phyloP scores from a whole-genome alignment of 2,797 vertebrate genomes.

The Pelodytes ibericus region DNA sequence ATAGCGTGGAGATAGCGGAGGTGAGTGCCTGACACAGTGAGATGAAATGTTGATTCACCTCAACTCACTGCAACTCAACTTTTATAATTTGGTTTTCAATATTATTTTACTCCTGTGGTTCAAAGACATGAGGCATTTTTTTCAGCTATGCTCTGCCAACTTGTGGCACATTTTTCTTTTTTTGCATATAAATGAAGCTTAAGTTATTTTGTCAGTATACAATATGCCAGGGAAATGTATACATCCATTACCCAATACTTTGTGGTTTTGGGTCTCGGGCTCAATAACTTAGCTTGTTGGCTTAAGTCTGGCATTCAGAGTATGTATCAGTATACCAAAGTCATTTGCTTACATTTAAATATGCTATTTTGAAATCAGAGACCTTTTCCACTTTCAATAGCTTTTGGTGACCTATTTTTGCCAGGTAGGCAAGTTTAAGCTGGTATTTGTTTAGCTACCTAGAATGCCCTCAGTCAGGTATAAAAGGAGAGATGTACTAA shows the following conservation, averaged over 20 bases:
- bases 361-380: background rate
- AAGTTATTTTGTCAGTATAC: slow-evolving; percentile 15
- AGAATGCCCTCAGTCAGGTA: no score
- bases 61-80: no score
- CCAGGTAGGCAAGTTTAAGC: no score
- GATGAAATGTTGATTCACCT: no score
- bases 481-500: no score
- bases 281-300: background rate
- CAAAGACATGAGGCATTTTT: no score
- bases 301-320: background rate
- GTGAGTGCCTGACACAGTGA: no score
- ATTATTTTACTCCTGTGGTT: no score
- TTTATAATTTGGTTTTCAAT: no score
- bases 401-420: no score
- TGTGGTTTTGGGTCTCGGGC: slow-evolving; percentile 18
- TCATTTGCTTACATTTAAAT: background rate
- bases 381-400: background rate
- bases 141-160: slow-evolving; percentile 5
- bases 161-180: slow-evolving; percentile 21
- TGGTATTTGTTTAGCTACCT: no score
- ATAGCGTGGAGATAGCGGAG: no score
- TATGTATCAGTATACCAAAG: background rate
- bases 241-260: slow-evolving; percentile 28
- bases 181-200: slow-evolving; percentile 13
- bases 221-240: slow-evolving; percentile 16